These are phyloP conservation scores for Steinernema hermaphroditum DNA, from an alignment of 2,888 invertebrate genomes.

Conservation along the genomic window DNA sequence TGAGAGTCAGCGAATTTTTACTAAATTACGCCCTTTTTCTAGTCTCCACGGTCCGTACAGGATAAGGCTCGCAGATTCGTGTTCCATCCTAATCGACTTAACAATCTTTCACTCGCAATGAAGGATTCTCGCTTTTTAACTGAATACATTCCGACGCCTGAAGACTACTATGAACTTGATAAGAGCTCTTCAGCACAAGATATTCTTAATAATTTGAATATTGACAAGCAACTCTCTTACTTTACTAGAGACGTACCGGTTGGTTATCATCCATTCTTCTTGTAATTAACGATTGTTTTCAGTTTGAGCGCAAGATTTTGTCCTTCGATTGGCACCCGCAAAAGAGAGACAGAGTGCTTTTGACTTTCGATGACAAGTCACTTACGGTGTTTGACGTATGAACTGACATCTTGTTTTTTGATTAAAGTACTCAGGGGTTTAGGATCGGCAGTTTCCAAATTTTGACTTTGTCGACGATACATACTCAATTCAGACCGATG, in stretches of 20 bases:
- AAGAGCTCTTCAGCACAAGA: neutral
- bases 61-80: neutral
- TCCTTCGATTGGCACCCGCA: slow-evolving; percentile 19
- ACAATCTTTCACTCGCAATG: neutral
- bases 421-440: neutral
- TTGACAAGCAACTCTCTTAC: neutral
- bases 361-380: neutral
- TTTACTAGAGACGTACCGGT: neutral
- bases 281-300: too few relatives aligned
- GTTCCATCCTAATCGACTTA: slow-evolving; percentile 9
- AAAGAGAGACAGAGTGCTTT: neutral
- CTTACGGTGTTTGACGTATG: neutral
- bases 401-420: neutral
- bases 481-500: neutral
- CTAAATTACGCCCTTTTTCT: too few relatives aligned
- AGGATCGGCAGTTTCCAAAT: neutral
- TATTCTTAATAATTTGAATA: neutral
- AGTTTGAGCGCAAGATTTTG: slow-evolving; percentile 23
- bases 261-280: neutral
- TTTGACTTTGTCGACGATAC: neutral
- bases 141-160: slow-evolving; percentile 13
- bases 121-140: neutral
- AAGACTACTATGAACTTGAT: neutral
- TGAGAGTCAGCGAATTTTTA: neutral
- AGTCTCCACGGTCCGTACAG: neutral